A percentile compares a stretch with the other conserved stretches of the same genome.
phyloP scores from a whole-genome alignment of 1,140 invertebrate genomes.

The Phthorimaea operculella region DNA sequence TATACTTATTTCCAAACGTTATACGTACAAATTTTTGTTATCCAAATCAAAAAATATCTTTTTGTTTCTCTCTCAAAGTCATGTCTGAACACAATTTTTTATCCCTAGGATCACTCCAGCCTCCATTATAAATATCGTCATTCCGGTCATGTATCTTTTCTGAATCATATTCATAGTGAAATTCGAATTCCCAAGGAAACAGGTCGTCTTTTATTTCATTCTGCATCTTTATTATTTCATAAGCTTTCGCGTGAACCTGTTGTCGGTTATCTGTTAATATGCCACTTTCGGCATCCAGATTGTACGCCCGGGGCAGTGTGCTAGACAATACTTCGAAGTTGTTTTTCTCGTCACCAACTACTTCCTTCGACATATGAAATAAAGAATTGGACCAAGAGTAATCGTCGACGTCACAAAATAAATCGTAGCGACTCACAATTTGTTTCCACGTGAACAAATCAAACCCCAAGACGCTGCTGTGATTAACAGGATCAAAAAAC shows the following conservation, averaged over 20 bases:
- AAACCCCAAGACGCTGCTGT: conserved; percentile 28
- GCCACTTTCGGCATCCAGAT: background rate
- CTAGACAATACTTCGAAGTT: conserved; percentile 32
- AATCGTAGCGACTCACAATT: conserved; percentile 31
- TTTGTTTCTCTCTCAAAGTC: conserved; percentile 51
- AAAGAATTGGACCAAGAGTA: conserved; percentile 36
- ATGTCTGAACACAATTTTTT: conserved; percentile 57
- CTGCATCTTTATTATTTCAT: background rate
- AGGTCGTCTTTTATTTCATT: conserved; percentile 5
- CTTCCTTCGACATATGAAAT: conserved; percentile 27
- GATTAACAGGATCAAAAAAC: conserved; percentile 27
- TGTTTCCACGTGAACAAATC: conserved; percentile 28
- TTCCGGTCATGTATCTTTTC: conserved; percentile 29
- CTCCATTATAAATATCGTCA: conserved; percentile 27
- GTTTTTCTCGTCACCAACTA: conserved; percentile 11
- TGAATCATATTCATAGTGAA: conserved; percentile 23
- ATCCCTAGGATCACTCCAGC: conserved; percentile 47
- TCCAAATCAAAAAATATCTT: conserved; percentile 29
- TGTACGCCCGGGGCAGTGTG: conserved; percentile 27
- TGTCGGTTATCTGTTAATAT: background rate
- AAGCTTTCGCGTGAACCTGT: background rate
- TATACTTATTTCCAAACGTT: no score
- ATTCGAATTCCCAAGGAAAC: conserved; percentile 16
- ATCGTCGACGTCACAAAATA: conserved; percentile 35
- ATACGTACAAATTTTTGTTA: no score